Evolutionary conservation across 1,140 invertebrate genomes (phyloP), one percentile per base, ranked within the genome.

Genomic region (Hypothenemus hampei): DNA sequence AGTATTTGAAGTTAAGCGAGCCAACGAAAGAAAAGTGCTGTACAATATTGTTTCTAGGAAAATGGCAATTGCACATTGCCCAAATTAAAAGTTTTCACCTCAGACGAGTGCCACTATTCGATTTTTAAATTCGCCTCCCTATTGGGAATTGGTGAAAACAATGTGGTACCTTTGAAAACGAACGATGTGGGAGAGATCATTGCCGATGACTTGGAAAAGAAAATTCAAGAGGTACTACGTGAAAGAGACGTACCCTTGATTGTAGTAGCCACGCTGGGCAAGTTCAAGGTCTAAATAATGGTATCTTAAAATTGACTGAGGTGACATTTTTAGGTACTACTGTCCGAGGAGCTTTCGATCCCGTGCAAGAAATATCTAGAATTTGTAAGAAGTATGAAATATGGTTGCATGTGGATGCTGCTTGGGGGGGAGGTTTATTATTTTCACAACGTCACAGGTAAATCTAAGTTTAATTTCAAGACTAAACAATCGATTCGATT

Each of bases 331-430:
- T n/a, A n/a, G 72, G 72, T 45, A 77, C 75, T 18, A 77, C 75
- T 18, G 75, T 78, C 11, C 64, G 76, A 24, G 81, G 82, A 11
- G 80, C 82, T 3, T 84, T 78, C 62, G 85, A 87, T 68, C 82
- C 82, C 5, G 60, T 87, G 6, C 67, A 72, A 3, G 69, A 75
- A 39, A 77, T 87, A 43, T 78, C 80, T 15, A 73, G 78, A 45
- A 71, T 86, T 29, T 85, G 84, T 66, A 64, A 75, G 45, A 73
- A 77, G 58, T 73, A 82, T 62, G 70, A 73, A 11, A 62, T 86
- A n/a, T 86, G 83, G 83, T 69, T 87, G 19, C 84, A 86, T 66
- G 77, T 84, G 13, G 84, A 86, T 67, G 82, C 80, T 15, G 81
- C 83, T 3, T 85, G 82, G 81, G 83, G 82, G 53, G 82, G 83